phyloP scores from a whole-genome alignment of 2,888 invertebrate genomes.

The Stramonita haemastoma region DNA sequence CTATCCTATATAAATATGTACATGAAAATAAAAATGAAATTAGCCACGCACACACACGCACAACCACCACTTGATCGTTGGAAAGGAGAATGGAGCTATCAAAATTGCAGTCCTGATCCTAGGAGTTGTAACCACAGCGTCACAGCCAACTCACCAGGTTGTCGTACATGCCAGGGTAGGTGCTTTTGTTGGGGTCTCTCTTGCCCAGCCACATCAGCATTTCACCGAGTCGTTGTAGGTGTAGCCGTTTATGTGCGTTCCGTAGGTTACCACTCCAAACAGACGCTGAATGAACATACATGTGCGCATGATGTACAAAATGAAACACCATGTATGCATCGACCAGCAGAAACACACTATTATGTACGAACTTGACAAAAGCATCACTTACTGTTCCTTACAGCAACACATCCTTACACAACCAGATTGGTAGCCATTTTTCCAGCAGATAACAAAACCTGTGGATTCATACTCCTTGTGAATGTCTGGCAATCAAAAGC shows the following conservation, averaged over 20 bases:
- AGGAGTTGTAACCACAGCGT: neutral
- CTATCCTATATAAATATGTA: too few species aligned
- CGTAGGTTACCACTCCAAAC: slow-evolving; percentile 95
- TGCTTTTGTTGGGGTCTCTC: slow-evolving; percentile 92
- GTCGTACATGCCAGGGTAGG: slow-evolving; percentile 97
- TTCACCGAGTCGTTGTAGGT: slow-evolving; percentile 89
- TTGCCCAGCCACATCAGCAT: slow-evolving; percentile 95
- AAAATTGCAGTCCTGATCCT: neutral
- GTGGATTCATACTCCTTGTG: too few species aligned
- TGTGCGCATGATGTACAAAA: neutral
- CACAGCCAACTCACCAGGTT: slow-evolving; percentile 84
- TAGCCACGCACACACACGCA: too few species aligned
- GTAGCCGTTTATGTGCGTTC: slow-evolving; percentile 96
- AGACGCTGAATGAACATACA: slow-evolving; percentile 80
- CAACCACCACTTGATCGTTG: neutral
- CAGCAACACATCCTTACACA: too few species aligned
- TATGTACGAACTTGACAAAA: too few species aligned
- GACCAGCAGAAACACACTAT: too few species aligned
- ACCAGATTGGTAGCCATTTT: too few species aligned
- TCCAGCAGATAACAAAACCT: too few species aligned
- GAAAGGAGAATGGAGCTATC: neutral
- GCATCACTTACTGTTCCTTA: too few species aligned
- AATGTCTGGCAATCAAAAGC: too few species aligned
- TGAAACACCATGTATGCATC: neutral
- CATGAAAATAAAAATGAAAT: too few species aligned